phyloP scores from a whole-genome alignment of 2,113 vertebrate genomes.

The Chlorodrepanis virens region DNA sequence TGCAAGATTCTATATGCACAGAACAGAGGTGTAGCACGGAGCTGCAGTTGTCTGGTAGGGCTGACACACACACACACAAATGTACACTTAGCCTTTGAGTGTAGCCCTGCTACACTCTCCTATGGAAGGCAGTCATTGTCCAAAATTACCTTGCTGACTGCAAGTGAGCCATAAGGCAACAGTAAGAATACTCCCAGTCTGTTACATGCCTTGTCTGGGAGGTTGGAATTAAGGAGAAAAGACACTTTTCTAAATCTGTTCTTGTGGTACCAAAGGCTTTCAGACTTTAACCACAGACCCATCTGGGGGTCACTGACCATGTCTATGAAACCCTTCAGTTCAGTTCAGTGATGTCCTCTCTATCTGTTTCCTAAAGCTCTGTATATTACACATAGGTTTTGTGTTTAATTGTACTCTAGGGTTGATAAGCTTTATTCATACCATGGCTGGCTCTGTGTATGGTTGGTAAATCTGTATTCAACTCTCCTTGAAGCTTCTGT shows the following conservation, averaged over 20 bases:
- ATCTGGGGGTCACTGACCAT: not conserved
- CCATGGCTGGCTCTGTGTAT: constrained; percentile 63
- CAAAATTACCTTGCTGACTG: not conserved
- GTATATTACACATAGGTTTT: not conserved
- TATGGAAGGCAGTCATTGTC: not conserved
- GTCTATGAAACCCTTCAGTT: not conserved
- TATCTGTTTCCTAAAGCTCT: not conserved
- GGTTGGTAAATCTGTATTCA: constrained; percentile 70
- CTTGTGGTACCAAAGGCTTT: not conserved
- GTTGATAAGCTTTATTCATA: constrained; percentile 81
- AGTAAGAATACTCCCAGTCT: not conserved
- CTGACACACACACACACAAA: not conserved
- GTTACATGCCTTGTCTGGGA: not conserved
- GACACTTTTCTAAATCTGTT: not conserved
- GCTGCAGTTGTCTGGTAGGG: not conserved
- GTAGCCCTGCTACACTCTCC: not conserved
- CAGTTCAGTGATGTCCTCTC: not conserved
- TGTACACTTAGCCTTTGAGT: not conserved
- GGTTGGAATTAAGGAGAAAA: not conserved
- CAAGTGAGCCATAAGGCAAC: rapidly evolving
- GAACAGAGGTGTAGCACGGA: rapidly evolving
- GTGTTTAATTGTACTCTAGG: constrained; percentile 36
- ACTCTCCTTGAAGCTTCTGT: not conserved
- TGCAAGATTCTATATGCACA: not conserved
- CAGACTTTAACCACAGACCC: not conserved